phyloP scores from a whole-genome alignment of 1,140 invertebrate species.

The Carcinoscorpius rotundicauda region DNA sequence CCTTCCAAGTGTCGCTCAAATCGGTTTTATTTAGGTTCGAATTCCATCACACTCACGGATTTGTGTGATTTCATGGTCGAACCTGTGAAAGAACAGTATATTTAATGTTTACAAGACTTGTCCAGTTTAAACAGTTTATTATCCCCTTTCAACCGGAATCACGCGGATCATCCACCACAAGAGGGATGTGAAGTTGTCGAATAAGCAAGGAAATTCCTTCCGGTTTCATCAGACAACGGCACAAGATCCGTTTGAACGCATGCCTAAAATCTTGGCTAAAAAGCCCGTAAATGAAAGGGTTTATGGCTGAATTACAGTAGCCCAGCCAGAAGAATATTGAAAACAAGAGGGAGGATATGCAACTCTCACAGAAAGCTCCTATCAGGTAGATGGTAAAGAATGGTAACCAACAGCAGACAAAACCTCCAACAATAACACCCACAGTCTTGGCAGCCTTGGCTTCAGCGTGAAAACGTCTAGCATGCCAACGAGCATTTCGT shows the following conservation, averaged over 20 bases:
- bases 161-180: constrained; percentile 19
- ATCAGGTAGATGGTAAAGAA: constrained; percentile 90
- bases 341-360: constrained; percentile 66
- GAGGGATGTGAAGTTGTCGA: constrained; percentile 26
- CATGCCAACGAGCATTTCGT: constrained; percentile 63
- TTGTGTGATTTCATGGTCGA: too few relatives aligned
- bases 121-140: too few relatives aligned
- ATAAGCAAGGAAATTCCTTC: constrained; percentile 26
- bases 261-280: constrained; percentile 86
- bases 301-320: constrained; percentile 88
- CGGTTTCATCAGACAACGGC: constrained; percentile 43
- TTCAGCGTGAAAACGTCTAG: constrained; percentile 75
- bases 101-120: too few relatives aligned
- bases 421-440: constrained; percentile 85
- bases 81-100: too few relatives aligned
- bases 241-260: constrained; percentile 83
- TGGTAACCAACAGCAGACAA: constrained; percentile 84
- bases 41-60: too few relatives aligned
- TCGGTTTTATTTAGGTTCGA: too few relatives aligned
- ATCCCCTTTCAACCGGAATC: too few relatives aligned
- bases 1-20: too few relatives aligned
- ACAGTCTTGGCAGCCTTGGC: constrained; percentile 88
- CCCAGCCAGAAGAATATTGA: constrained; percentile 92
- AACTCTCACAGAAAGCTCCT: constrained; percentile 60
- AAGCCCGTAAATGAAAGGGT: constrained; percentile 78